These are phyloP conservation scores for Bryconaethiops microstoma DNA, from an alignment of 2,797 vertebrate species.

Conservation along the genomic window DNA sequence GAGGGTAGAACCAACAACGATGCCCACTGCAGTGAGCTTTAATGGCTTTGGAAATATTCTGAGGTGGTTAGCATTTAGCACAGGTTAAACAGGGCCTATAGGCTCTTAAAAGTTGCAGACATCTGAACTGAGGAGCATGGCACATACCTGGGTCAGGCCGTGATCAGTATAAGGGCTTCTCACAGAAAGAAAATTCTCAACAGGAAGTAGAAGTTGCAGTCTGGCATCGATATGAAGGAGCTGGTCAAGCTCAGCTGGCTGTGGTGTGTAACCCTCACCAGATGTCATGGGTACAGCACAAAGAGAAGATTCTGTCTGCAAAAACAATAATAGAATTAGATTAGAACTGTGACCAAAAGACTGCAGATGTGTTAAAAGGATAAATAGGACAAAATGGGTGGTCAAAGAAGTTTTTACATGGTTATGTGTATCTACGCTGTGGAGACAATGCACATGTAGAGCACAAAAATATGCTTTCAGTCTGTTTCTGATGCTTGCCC, in stretches of 20 bases:
- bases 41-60: conserved; percentile 37
- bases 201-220: conserved; percentile 75
- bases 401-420: no score
- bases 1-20: conserved; percentile 45
- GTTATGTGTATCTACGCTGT: no score
- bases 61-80: conserved; percentile 9
- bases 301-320: conserved; percentile 28
- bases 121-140: conserved; percentile 9
- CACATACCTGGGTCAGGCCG: conserved; percentile 68
- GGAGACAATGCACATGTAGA: no score
- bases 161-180: conserved; percentile 60
- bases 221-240: conserved; percentile 83
- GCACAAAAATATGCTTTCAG: no score
- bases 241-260: conserved; percentile 75
- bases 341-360: background rate
- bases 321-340: background rate
- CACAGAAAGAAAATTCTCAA: conserved; percentile 64
- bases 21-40: conserved; percentile 53
- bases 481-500: no score
- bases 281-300: conserved; percentile 66
- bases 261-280: conserved; percentile 82
- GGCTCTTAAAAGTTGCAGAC: conserved; percentile 17
- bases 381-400: background rate
- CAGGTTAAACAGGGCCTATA: conserved; percentile 30
- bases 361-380: background rate